Evolutionary conservation across 2,113 vertebrate species (phyloP).

Genomic region (Peromyscus californicus): DNA sequence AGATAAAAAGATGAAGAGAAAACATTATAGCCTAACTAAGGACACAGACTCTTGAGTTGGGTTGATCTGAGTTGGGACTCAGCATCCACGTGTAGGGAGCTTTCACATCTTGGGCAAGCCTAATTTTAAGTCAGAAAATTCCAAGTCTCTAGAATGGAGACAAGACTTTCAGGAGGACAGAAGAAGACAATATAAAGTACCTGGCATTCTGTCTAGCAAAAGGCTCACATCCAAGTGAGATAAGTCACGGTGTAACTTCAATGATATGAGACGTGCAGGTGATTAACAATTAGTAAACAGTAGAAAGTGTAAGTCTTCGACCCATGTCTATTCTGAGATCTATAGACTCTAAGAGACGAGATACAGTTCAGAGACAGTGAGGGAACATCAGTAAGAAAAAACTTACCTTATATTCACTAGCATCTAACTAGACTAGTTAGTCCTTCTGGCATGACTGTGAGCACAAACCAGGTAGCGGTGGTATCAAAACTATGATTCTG

Average conservation of each 20-base stretch:
- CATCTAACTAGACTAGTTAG: background rate
- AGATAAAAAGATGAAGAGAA: background rate
- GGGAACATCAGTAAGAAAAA: background rate
- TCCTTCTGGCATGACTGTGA: background rate
- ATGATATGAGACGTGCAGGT: background rate
- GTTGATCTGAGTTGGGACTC: background rate
- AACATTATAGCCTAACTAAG: background rate
- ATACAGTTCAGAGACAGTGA: background rate
- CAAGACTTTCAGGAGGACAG: background rate
- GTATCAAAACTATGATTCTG: background rate
- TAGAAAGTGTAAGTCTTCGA: constrained; percentile 6
- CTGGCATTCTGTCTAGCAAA: background rate
- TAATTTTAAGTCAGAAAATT: constrained; percentile 7
- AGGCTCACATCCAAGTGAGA: background rate
- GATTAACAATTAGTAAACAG: background rate
- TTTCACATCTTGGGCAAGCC: background rate
- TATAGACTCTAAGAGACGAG: background rate
- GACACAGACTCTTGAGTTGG: background rate
- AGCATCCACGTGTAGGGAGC: background rate
- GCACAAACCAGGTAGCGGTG: background rate
- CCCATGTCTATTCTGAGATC: background rate
- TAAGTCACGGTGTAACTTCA: background rate
- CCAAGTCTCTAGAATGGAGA: background rate
- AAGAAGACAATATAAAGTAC: background rate
- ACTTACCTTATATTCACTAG: constrained; percentile 14